These are phyloP conservation scores for Pachypsylla venusta DNA, from an alignment of 1,140 invertebrate genomes.

Conservation along the genomic window DNA sequence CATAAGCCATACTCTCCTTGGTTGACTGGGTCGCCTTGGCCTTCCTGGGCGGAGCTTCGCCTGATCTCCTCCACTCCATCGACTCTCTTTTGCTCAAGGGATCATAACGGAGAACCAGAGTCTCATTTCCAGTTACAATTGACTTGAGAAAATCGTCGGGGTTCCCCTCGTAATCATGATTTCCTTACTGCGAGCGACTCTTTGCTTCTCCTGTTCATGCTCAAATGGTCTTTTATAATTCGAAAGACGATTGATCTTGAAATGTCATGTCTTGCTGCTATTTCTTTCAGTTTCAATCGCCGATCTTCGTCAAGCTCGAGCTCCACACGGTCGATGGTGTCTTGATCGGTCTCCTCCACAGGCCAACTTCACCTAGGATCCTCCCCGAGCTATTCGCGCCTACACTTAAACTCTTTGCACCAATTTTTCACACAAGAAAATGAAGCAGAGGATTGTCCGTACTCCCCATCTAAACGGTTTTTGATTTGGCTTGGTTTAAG, in stretches of 20 bases:
- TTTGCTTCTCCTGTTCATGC: neutral
- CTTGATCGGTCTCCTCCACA: neutral
- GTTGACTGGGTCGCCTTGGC: neutral
- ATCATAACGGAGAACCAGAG: neutral
- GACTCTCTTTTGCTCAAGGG: neutral
- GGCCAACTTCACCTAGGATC: constrained; percentile 1
- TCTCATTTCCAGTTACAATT: neutral
- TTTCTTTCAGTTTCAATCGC: neutral
- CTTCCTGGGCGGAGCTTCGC: neutral
- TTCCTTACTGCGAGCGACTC: neutral
- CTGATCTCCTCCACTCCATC: neutral
- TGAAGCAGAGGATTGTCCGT: no score
- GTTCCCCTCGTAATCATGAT: neutral
- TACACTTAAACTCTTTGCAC: no score
- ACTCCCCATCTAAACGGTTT: neutral
- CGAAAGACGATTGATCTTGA: no score
- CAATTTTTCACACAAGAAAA: no score
- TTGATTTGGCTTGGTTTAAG: neutral
- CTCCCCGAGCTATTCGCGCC: no score
- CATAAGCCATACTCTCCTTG: neutral
- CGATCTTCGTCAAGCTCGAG: neutral
- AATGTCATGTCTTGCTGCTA: no score
- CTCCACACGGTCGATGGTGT: neutral
- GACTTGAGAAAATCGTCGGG: neutral
- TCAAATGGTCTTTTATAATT: no score